Percentiles rank a stretch among this genome's conserved stretches.
Conservation (phyloP, 2,113 vertebrate genomes). For the Eolophus roseicapilla region DNA sequence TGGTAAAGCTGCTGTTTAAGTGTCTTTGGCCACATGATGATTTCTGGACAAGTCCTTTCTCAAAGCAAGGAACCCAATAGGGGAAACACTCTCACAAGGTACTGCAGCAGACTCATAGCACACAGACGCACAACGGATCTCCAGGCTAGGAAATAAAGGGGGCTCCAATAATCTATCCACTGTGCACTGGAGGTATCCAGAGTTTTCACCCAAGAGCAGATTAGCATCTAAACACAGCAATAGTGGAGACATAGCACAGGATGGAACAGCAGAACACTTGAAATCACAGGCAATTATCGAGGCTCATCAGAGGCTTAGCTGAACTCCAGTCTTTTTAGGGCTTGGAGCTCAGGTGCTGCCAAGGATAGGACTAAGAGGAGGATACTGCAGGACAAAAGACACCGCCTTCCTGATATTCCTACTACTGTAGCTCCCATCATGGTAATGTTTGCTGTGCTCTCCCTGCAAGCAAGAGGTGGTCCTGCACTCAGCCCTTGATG, state of each 20-base stretch:
- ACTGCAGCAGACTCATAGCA: neutral
- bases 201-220: neutral
- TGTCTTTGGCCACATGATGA: neutral
- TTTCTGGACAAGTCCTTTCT: neutral
- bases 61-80: neutral
- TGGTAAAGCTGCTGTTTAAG: neutral
- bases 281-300: neutral
- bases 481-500: neutral
- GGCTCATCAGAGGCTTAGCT: neutral
- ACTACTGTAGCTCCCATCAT: neutral
- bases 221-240: neutral
- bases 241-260: neutral
- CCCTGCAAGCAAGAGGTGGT: neutral
- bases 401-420: neutral
- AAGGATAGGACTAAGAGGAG: neutral
- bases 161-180: neutral
- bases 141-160: neutral
- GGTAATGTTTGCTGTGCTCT: neutral
- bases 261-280: neutral
- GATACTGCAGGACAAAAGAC: neutral
- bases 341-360: neutral
- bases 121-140: neutral
- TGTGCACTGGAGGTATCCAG: neutral
- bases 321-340: neutral
- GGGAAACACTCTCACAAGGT: neutral